These are phyloP conservation scores for Panzeria rudis DNA, from an alignment of 2,888 invertebrate species.

Conservation along the genomic window DNA sequence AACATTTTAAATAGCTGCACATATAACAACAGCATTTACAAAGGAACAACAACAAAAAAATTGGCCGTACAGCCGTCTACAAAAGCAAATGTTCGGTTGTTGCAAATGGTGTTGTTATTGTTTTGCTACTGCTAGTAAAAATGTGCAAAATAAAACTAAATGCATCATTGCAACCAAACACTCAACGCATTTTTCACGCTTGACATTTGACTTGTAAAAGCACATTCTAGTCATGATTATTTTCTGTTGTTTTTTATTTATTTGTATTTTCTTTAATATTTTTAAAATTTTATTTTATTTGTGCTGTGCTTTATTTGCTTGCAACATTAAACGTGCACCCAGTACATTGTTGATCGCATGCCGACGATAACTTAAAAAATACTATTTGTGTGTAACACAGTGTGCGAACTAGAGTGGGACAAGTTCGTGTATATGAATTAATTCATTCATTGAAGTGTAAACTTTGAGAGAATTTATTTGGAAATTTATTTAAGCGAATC, in stretches of 20 bases:
- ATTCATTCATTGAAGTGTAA: conserved; percentile 16
- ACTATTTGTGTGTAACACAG: conserved; percentile 70
- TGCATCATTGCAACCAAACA: conserved; percentile 72
- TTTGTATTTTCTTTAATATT: conserved; percentile 10
- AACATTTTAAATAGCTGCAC: conserved; percentile 62
- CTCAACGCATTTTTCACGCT: conserved; percentile 83
- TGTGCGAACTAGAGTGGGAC: conserved; percentile 62
- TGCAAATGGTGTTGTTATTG: conserved; percentile 12
- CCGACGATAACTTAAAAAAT: conserved; percentile 75
- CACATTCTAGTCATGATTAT: conserved; percentile 77
- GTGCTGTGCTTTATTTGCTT: conserved; percentile 39
- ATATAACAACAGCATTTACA: conserved; percentile 10
- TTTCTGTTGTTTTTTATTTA: conserved; percentile 14
- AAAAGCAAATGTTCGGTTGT: conserved; percentile 28
- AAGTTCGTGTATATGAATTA: conserved; percentile 58
- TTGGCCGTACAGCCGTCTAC: conserved; percentile 38
- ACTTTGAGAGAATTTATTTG: not conserved
- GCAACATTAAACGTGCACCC: conserved; percentile 69
- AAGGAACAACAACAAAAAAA: conserved; percentile 10
- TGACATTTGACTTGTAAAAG: conserved; percentile 82
- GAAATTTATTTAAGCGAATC: not conserved
- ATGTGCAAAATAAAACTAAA: conserved; percentile 62
- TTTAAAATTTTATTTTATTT: conserved; percentile 27
- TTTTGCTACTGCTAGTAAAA: conserved; percentile 33
- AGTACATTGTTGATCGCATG: conserved; percentile 74